Evolutionary conservation across 2,888 invertebrate genomes (phyloP), one percentile per base, ranked within the genome.

Genomic region (Hyalella azteca): DNA sequence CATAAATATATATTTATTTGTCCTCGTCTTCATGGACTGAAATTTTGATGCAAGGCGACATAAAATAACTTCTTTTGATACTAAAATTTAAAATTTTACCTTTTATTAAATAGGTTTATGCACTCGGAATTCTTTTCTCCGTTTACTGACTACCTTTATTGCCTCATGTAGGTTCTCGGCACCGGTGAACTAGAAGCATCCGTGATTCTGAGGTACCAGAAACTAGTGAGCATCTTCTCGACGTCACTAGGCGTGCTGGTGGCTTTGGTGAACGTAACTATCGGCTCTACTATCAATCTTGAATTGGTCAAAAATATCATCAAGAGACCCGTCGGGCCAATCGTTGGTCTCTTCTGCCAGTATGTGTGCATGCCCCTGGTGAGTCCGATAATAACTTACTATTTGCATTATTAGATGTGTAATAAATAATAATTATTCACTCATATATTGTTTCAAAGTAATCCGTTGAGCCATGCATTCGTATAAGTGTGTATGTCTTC

Each of bases 341-440:
- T 89, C 1, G 93, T 95, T 81, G 95, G 95, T 9, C 91, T 95
- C 87, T 86, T 91, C 11, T 92, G 93, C 66, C 96, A 96, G 87
- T 95, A 93, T 87, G 73, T 94, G 2, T 90, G 93, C 78, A 95
- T 96, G 95, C 96, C 96, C n/a, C 86, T 95, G 88, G 93, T 95
- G 88, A 91, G 90, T 88, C 80, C 45, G 15, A n/a, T n/a, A 19
- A 48, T 32, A 11, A 19, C 36, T 22, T 15, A 19, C 11, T 13
- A 48, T 19, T 15, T 48, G 13, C 11, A 48, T 48, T n/a, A n/a
- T n/a, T n/a, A n/a, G n/a, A n/a, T n/a, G 13, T 48, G 48, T 48
- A 11, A 48, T 48, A 11, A 48, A 15, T 48, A 13, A 13, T 15
- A 48, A 48, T 48, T 48, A 48, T 15, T 15, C 48, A 48, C 15